A percentile compares a stretch with the other conserved stretches of the same genome.
These are phyloP conservation scores for Carettochelys insculpta DNA, from an alignment of 2,113 vertebrate species.

Conservation along the genomic window DNA sequence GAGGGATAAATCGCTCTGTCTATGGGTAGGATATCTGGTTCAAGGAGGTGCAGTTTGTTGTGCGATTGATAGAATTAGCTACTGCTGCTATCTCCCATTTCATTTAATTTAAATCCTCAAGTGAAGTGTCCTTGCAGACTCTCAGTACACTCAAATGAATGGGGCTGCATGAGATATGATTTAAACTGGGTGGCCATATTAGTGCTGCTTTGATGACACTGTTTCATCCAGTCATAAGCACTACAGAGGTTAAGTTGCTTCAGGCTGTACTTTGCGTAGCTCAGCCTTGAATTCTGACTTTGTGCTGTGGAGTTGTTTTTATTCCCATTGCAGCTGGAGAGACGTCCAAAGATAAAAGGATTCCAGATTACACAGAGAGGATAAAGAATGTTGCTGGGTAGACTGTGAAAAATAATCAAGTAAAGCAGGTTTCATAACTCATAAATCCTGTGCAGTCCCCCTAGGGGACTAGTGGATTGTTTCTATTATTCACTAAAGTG, in stretches of 20 bases:
- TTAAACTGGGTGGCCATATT: neutral
- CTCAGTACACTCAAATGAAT: neutral
- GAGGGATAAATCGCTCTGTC: rapidly evolving
- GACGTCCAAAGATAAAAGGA: constrained; percentile 49
- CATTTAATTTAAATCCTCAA: neutral
- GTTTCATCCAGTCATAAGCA: neutral
- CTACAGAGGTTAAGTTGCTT: constrained; percentile 53
- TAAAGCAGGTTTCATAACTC: constrained; percentile 32
- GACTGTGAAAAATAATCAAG: constrained; percentile 36
- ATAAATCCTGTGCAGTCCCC: constrained; percentile 4
- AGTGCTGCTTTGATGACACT: constrained; percentile 13
- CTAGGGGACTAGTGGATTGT: constrained; percentile 21
- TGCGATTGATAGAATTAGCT: neutral
- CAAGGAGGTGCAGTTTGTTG: neutral
- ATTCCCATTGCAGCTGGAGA: constrained; percentile 45
- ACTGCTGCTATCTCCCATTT: neutral
- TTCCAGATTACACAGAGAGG: constrained; percentile 19
- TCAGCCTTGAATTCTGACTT: constrained; percentile 42
- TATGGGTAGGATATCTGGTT: neutral
- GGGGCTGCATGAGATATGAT: neutral
- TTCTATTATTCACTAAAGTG: constrained; percentile 16
- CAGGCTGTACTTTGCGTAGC: constrained; percentile 39
- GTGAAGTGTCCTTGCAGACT: neutral
- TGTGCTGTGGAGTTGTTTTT: constrained; percentile 35
- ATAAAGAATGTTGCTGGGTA: constrained; percentile 20